Evolutionary conservation across 2,113 vertebrate genomes (phyloP).

Genomic region (Gymnocephalus cernua): DNA sequence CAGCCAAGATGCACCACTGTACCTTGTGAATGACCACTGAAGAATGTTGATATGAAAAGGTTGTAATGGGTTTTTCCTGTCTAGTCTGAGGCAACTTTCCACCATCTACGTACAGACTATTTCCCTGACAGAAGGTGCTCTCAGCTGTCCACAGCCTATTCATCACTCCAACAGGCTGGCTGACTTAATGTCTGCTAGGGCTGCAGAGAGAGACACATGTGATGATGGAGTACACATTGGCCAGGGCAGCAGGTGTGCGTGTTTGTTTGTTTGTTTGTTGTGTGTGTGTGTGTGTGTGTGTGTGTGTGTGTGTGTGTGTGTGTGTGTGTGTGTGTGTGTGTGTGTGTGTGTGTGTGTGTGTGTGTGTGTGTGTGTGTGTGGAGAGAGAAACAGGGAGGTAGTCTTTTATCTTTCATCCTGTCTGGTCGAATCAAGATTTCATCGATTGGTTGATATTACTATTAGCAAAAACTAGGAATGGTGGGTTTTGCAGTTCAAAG

Average conservation of each 20-base stretch:
- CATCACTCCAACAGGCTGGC: slow-evolving; percentile 68
- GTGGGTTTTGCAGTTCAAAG: not conserved
- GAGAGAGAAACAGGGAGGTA: slow-evolving; percentile 6
- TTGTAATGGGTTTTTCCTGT: slow-evolving; percentile 44
- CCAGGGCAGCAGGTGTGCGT: slow-evolving; percentile 47
- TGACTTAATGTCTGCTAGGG: slow-evolving; percentile 67
- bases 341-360: slow-evolving; percentile 51
- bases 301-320: slow-evolving; percentile 41
- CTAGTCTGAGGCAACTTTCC: slow-evolving; percentile 54
- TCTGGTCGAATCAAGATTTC: slow-evolving; percentile 29
- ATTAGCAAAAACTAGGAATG: not conserved
- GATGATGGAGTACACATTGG: slow-evolving; percentile 63
- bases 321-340: slow-evolving; percentile 50
- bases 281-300: slow-evolving; percentile 40
- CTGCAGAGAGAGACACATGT: slow-evolving; percentile 29
- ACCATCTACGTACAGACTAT: slow-evolving; percentile 34
- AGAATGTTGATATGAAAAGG: slow-evolving; percentile 54
- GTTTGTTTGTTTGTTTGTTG: slow-evolving; percentile 36
- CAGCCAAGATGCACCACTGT: not conserved
- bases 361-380: slow-evolving; percentile 41
- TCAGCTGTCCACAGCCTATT: slow-evolving; percentile 75
- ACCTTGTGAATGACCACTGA: slow-evolving; percentile 33
- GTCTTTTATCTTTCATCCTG: slow-evolving; percentile 50
- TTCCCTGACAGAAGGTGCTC: slow-evolving; percentile 68
- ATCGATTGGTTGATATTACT: slow-evolving; percentile 38